Evolutionary conservation across 2,797 vertebrate species (phyloP).

Genomic region (Rhabdophis nuchalis): DNA sequence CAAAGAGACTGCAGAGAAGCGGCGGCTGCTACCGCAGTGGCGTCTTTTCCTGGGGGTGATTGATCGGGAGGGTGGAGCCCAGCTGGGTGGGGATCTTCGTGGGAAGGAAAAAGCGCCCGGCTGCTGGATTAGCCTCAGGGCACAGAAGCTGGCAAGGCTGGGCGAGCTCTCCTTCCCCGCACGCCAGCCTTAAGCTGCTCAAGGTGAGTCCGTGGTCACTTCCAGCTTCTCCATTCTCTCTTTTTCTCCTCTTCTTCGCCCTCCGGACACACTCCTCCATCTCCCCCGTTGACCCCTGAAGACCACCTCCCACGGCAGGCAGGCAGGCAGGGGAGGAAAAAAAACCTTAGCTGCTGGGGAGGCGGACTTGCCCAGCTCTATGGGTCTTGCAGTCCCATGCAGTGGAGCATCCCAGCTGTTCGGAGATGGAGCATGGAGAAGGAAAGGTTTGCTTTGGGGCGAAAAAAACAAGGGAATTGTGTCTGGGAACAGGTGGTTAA

Average conservation of each 20-base stretch:
- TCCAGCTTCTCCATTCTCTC: background rate
- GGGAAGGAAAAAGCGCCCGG: background rate
- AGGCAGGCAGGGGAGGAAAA: background rate
- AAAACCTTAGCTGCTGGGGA: no score
- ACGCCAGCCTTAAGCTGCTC: background rate
- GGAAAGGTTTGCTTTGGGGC: background rate
- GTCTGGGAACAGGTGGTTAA: no score
- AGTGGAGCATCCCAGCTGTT: background rate
- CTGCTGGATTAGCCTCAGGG: background rate
- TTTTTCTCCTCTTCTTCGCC: background rate
- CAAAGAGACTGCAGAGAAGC: background rate
- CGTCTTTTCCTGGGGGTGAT: background rate
- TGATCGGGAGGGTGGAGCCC: background rate
- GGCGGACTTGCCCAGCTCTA: background rate
- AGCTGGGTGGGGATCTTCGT: background rate
- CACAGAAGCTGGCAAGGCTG: background rate
- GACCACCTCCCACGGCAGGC: background rate
- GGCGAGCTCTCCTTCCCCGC: background rate
- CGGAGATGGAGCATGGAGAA: rapidly evolving
- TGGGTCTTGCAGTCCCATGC: background rate
- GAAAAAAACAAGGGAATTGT: background rate
- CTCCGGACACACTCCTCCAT: rapidly evolving
- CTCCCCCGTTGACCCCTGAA: background rate
- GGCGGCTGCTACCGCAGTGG: background rate
- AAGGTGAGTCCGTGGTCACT: background rate